A percentile compares a stretch with the other conserved stretches of the same genome.
These are phyloP conservation scores for Ornithoptera priamus DNA, from an alignment of 2,888 invertebrate species.

Conservation along the genomic window DNA sequence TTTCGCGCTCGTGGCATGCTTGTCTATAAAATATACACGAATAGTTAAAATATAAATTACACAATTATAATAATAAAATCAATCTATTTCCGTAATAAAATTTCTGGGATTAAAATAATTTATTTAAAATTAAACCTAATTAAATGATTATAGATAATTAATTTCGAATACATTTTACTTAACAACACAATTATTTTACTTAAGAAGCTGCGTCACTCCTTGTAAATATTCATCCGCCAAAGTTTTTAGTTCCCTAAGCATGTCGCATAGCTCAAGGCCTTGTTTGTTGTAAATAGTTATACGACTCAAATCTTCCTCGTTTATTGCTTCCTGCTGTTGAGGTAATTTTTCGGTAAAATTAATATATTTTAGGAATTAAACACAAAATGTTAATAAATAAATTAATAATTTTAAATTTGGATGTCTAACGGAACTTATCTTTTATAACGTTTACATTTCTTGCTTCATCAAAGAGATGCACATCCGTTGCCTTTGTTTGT, in stretches of 20 bases:
- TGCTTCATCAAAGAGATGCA: no score
- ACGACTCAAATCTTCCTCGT: conserved; percentile 51
- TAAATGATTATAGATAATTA: no score
- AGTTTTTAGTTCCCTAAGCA: conserved; percentile 57
- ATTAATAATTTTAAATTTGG: no score
- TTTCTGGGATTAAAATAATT: no score
- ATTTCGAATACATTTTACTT: background rate
- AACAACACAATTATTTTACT: conserved; percentile 44
- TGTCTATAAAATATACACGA: conserved; percentile 42
- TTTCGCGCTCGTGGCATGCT: conserved; percentile 56
- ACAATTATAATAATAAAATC: background rate
- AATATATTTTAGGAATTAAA: no score
- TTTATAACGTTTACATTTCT: no score
- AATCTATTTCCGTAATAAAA: background rate
- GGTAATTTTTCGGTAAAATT: background rate
- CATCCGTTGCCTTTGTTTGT: no score
- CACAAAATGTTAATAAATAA: no score
- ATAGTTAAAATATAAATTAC: background rate
- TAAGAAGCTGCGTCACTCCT: conserved; percentile 56
- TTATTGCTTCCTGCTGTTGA: conserved; percentile 40
- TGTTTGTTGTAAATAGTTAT: conserved; percentile 61
- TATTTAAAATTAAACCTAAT: no score
- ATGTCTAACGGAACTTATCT: no score
- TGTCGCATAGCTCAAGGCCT: conserved; percentile 61
- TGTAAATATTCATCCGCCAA: conserved; percentile 56